Base-by-base conservation (phyloP, 2,888 invertebrate genomes). In the Drosophila melanosoma region DNA sequence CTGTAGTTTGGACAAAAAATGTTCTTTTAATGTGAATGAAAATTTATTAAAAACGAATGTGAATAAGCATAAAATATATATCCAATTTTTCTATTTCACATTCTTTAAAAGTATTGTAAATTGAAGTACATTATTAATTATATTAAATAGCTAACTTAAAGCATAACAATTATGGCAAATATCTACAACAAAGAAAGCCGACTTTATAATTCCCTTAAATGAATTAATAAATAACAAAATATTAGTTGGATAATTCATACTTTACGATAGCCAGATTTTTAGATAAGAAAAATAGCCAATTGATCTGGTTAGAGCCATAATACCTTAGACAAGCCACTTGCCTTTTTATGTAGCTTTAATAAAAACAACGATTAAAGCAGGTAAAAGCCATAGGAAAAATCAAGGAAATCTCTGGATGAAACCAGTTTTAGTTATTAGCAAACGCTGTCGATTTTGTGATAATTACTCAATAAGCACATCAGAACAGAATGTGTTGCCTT, bases 241-340 rank as follows among this genome's bases (percentile, higher is more conserved):
- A 42, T 6, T 42, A 1, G 0, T 38, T 17, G 17, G 17, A 17
- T 17, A 3, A 17, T 38, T 17, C 0, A 7, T 8, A 17, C 7
- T 7, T 3, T 38, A 2, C 5, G 1, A 2, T 2, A 11, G 6
- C 3, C 3, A 0, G 3, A 42, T 42, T 6, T 42, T 12, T 1
- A 36, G 15, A 4, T 2, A 17, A 17, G 6, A 5, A 36, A 36
- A 17, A 36, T 3, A 7, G 36, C 7, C 1, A 36, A 17, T 17
- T 17, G 0, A 36, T 17, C 7, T 36, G 7, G 0, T 1, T 7
- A 15, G 15, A 15, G 35, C 6, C 2, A 11, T 1, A 36, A 6
- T 35, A 35, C 15, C 0, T 6, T 15, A 15, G 35, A 3, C 35
- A 35, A 35, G 12, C 11, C 35, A 12, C 5, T 1, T 12, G 12